These are phyloP conservation scores for Tinea pellionella DNA, from an alignment of 2,888 invertebrate genomes.

Conservation along the genomic window DNA sequence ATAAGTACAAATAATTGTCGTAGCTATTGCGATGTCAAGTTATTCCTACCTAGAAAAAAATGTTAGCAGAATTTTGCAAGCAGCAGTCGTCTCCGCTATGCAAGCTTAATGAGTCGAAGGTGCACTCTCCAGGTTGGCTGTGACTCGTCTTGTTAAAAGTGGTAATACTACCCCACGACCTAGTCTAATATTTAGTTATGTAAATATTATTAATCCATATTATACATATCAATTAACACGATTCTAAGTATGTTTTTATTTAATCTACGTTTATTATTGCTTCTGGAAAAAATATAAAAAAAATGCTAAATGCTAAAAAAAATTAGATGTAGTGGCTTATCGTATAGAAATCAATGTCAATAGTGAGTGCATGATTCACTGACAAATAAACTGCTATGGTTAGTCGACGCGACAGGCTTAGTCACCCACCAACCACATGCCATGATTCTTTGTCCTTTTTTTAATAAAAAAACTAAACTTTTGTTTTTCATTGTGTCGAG, in stretches of 20 bases:
- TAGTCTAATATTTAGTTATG: too few relatives aligned
- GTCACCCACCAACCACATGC: slow-evolving; percentile 31
- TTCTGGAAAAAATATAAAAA: background rate
- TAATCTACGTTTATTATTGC: background rate
- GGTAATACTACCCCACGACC: too few relatives aligned
- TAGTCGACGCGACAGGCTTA: slow-evolving; percentile 12
- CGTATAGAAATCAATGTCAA: slow-evolving; percentile 7
- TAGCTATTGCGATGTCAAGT: background rate
- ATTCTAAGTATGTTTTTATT: background rate
- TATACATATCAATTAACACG: background rate
- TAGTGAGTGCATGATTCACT: slow-evolving; percentile 9
- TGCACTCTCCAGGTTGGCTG: too few relatives aligned
- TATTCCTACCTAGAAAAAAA: too few relatives aligned
- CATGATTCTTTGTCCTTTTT: slow-evolving; percentile 47
- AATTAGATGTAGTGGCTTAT: background rate
- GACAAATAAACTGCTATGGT: slow-evolving; percentile 2
- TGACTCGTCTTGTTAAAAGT: too few relatives aligned
- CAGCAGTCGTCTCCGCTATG: too few relatives aligned
- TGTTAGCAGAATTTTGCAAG: too few relatives aligned
- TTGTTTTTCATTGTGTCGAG: background rate
- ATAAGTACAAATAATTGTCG: slow-evolving; percentile 12
- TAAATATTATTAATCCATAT: background rate
- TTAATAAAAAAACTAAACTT: background rate
- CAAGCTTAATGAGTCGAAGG: too few relatives aligned
- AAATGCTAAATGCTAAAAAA: background rate